Evolutionary conservation across 2,113 vertebrate species (phyloP).

Genomic region (Chamaea fasciata): DNA sequence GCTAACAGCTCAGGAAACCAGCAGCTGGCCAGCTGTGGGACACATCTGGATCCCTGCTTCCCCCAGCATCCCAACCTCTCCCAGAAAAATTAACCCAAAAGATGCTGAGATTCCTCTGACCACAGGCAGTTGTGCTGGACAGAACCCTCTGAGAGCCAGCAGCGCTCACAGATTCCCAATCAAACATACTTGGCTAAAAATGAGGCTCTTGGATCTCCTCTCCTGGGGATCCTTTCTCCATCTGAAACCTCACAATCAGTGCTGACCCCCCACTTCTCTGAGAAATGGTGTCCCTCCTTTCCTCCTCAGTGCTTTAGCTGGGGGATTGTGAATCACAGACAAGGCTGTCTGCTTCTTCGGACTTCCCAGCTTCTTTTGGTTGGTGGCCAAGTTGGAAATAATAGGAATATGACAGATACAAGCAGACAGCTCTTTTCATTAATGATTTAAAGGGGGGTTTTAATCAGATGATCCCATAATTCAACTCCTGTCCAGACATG

Average conservation of each 20-base stretch:
- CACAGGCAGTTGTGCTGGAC: rapidly evolving
- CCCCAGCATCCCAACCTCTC: background rate
- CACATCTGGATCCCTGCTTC: conserved; percentile 9
- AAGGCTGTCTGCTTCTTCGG: background rate
- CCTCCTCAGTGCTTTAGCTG: background rate
- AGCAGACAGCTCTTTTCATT: conserved; percentile 15
- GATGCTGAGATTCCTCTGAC: background rate
- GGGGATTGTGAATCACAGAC: background rate
- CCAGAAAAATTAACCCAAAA: background rate
- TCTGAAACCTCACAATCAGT: background rate
- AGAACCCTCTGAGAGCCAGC: background rate
- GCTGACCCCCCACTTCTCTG: background rate
- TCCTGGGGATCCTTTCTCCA: background rate
- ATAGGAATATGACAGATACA: background rate
- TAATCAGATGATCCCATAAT: conserved; percentile 12
- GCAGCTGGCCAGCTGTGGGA: conserved; percentile 30
- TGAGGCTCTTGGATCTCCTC: rapidly evolving
- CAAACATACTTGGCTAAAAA: background rate
- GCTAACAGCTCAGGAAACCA: background rate
- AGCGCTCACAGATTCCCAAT: rapidly evolving
- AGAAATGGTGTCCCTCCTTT: background rate
- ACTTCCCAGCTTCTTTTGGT: background rate
- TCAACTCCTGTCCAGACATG: background rate
- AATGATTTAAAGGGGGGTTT: conserved; percentile 3
- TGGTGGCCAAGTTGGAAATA: background rate